phyloP scores from a whole-genome alignment of 2,113 vertebrate species.

The Lasiurus cinereus region DNA sequence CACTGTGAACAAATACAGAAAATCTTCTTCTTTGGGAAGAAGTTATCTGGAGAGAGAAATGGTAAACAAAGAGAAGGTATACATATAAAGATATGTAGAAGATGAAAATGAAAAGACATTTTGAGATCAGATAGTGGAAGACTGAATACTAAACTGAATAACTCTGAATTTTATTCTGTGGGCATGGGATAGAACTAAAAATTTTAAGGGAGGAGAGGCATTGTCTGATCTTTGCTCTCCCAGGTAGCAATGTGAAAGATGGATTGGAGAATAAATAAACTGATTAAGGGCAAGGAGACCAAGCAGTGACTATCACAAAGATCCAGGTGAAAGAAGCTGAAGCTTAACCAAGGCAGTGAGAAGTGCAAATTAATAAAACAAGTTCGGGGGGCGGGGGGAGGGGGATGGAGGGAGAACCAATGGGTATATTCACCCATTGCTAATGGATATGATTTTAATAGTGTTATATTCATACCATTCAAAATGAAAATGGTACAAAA shows the following conservation, averaged over 20 bases:
- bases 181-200: not conserved
- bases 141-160: not conserved
- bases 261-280: not conserved
- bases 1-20: not conserved
- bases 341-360: not conserved
- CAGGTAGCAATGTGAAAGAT: not conserved
- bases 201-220: not conserved
- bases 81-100: not conserved
- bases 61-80: not conserved
- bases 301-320: not conserved
- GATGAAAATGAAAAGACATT: not conserved
- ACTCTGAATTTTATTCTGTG: not conserved
- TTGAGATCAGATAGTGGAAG: not conserved
- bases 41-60: not conserved
- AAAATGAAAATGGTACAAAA: constrained; percentile 53
- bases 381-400: not conserved
- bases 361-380: not conserved
- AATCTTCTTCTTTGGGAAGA: not conserved
- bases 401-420: too few relatives aligned
- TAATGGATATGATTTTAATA: constrained; percentile 13
- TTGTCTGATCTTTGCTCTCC: not conserved
- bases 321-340: not conserved
- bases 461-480: not conserved
- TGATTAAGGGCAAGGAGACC: not conserved
- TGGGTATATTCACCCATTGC: not conserved